Percentiles rank a stretch among this genome's conserved stretches.
These are phyloP conservation scores for Lasiurus borealis DNA, from an alignment of 2,113 vertebrate genomes.

Conservation along the genomic window DNA sequence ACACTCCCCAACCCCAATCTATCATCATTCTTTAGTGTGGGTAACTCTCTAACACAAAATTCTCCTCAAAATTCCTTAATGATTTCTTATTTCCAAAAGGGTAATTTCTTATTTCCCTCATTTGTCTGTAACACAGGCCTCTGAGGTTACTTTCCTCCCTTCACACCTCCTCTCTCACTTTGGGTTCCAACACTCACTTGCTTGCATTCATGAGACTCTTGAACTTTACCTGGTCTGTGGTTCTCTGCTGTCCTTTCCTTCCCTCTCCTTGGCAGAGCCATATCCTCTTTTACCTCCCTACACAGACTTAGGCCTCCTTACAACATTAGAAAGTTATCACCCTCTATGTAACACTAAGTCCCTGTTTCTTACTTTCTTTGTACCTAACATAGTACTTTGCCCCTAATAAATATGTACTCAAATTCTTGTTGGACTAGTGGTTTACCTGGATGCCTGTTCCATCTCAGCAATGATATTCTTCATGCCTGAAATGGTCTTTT, in stretches of 20 bases:
- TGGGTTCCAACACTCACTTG: not conserved
- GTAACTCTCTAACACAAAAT: not conserved
- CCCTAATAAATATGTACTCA: not conserved
- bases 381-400: not conserved
- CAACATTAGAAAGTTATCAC: not conserved
- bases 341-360: not conserved
- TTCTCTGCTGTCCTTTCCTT: not conserved
- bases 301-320: not conserved
- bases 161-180: not conserved
- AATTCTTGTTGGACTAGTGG: slow-evolving; percentile 49
- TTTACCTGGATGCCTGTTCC: slow-evolving; percentile 88
- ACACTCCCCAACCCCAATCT: not conserved
- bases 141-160: not conserved
- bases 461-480: slow-evolving; percentile 87
- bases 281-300: not conserved
- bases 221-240: not conserved
- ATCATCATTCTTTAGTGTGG: not conserved
- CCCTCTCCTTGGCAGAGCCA: not conserved
- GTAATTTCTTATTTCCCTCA: not conserved
- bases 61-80: not conserved
- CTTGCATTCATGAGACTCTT: not conserved
- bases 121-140: not conserved
- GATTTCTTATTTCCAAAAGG: not conserved
- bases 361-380: not conserved
- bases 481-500: slow-evolving; percentile 87